Evolutionary conservation across 1,140 invertebrate genomes (phyloP), one percentile per base, ranked within the genome.

Genomic region (Mylabris phalerata): DNA sequence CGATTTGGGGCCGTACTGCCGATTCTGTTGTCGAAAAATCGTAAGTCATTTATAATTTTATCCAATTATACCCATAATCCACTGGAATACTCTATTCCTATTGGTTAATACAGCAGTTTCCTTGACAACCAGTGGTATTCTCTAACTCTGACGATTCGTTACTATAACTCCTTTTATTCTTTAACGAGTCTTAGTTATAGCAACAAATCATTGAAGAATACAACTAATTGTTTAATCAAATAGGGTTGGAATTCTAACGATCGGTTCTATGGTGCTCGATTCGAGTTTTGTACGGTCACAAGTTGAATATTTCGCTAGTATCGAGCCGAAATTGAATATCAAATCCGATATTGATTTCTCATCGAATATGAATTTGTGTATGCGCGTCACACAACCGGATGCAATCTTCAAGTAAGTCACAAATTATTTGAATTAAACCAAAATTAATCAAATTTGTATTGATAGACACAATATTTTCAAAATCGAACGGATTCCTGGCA

Each of bases 1-100:
- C 90, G 62, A 69, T 95, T 6, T 95, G 92, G 92, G 90, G 89
- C 61, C 82, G 87, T 68, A 93, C 89, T 71, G 89, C 91, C 1
- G 82, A 92, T 61, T 89, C 89, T 9, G 72, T 90, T 27, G 89
- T 95, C 0, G 84, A 89, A 68, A 82, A 86, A 71, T 82, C 79
- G 85, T 87, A 76, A 79, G 77, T 19, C 19, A 19, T 19, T 19
- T 19, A 19, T 2, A 19, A 19, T 19, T 19, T 19, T 19, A 19
- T 19, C 1, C 19, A 19, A 13, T 19, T 19, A 19, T 19, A 19
- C 19, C 19, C 19, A 19, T 19, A 19, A 19, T 19, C 19, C 19
- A 19, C 19, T 19, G 19, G 19, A 19, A 19, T 13, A 13, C 13
- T 13, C 1, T 19, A 19, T 19, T 19, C 19, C 19, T 1, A 19